These are phyloP conservation scores for Tipula vernalis DNA, from an alignment of 2,888 invertebrate genomes.

Conservation along the genomic window DNA sequence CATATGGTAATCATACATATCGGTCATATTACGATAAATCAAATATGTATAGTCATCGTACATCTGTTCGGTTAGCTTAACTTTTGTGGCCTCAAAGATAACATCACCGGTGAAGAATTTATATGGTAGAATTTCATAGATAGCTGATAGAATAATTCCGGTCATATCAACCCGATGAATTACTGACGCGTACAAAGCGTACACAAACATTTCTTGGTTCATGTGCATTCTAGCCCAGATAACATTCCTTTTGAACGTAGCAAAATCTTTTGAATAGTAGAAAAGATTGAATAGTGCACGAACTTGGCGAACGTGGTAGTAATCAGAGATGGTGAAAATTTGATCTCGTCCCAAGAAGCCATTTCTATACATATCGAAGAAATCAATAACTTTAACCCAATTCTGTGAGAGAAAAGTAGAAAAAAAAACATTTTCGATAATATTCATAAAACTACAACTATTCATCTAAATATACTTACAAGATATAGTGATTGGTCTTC, in stretches of 20 bases:
- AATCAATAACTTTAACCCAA: conserved; percentile 36
- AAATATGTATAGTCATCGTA: conserved; percentile 42
- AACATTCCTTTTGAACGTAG: conserved; percentile 42
- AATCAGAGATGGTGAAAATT: conserved; percentile 39
- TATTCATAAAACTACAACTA: not conserved
- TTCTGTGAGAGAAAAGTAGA: conserved; percentile 27
- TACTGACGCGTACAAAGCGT: conserved; percentile 52
- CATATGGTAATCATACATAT: conserved; percentile 20
- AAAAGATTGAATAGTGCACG: conserved; percentile 43
- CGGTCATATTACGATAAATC: conserved; percentile 29
- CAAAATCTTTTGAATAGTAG: conserved; percentile 46
- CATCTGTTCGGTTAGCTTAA: conserved; percentile 41
- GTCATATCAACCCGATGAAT: conserved; percentile 53
- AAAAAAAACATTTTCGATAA: too few species aligned
- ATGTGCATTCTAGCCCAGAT: conserved; percentile 53
- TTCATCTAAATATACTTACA: not conserved
- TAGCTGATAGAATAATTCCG: conserved; percentile 54
- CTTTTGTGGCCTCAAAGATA: conserved; percentile 51
- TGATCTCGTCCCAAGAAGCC: conserved; percentile 35
- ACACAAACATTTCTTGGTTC: conserved; percentile 62
- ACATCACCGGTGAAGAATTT: conserved; percentile 60
- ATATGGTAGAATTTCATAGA: conserved; percentile 66
- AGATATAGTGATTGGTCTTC: conserved; percentile 11
- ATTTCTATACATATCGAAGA: conserved; percentile 31
- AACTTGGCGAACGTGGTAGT: conserved; percentile 37